Conservation (phyloP, 2,888 invertebrate genomes). For the Cetonia aurata region DNA sequence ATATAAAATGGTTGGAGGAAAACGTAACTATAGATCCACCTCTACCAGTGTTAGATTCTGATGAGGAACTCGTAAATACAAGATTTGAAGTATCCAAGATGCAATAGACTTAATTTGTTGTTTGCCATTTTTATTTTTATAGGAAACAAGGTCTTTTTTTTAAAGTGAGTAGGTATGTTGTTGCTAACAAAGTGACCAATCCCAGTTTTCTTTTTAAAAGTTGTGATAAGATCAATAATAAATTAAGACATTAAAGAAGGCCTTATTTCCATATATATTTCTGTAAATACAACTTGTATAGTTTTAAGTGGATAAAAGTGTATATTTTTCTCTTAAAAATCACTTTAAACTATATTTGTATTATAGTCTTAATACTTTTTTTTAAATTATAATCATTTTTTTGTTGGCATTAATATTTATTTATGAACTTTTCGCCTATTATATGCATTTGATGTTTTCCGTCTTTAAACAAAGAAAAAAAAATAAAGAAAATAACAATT, state of each 20-base stretch:
- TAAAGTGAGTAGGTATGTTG: neutral
- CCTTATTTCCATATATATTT: neutral
- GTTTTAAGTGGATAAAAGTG: slow-evolving; percentile 33
- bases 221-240: neutral
- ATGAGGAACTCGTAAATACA: slow-evolving; percentile 87
- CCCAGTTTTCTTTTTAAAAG: neutral
- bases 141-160: slow-evolving; percentile 13
- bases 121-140: neutral
- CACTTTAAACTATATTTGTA: slow-evolving; percentile 19
- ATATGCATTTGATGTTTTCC: slow-evolving; percentile 14
- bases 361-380: slow-evolving; percentile 17
- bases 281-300: slow-evolving; percentile 25
- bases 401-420: slow-evolving; percentile 28
- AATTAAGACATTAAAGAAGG: slow-evolving; percentile 1
- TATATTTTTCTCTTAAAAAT: slow-evolving; percentile 31
- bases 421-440: slow-evolving; percentile 15
- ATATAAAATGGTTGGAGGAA: slow-evolving; percentile 93
- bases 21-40: slow-evolving; percentile 85
- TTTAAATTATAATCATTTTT: neutral
- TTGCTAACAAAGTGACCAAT: too few species aligned
- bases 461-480: slow-evolving; percentile 28
- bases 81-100: slow-evolving; percentile 91
- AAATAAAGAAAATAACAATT: slow-evolving; percentile 18
- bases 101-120: slow-evolving; percentile 70
- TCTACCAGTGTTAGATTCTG: slow-evolving; percentile 78